Base-by-base conservation (phyloP, 2,888 invertebrate genomes). In the Nesidiocoris tenuis region DNA sequence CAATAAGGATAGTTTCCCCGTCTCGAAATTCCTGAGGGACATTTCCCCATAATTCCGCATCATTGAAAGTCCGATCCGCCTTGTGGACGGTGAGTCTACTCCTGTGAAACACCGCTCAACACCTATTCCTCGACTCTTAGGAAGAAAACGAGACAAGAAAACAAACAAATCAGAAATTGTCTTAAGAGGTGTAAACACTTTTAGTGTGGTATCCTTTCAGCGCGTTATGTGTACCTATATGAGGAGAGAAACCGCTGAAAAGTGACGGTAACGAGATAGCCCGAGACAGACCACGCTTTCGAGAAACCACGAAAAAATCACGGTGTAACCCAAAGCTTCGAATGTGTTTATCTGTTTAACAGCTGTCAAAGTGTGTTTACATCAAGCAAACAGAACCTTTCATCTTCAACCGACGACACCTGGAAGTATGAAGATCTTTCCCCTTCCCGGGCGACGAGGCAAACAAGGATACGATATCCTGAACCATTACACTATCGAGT, bases 281-380 rank as follows among this genome's bases (percentile, higher is more conserved):
- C 39, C 12, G 12, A 3, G 39, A 39, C 39, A 3, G 39, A 39
- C 39, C 39, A 39, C 39, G 39, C 39, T 39, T 39, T 39, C 39
- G 39, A 39, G 12, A 39, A 39, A 39, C 39, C 39, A 39, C 39
- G 59, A 18, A 23, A 57, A 70, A 63, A 61, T 72, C 72, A 22
- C 70, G 61, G 68, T 75, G 77, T 77, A 77, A 77, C 74, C 67
- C 65, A 74, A 77, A 75, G 74, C 74, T 22, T 21, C 63, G 39
- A 39, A 39, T 39, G 61, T 71, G 76, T 76, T 76, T 76, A 76
- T 76, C 75, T 77, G 77, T 66, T 72, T 64, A 77, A 77, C 77
- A 77, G 77, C 77, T 77, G 77, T 77, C 77, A 77, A 61, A 66
- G 63, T 63, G 72, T 74, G 77, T 77, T 71, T 75, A 64, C 63